Evolutionary conservation across 2,797 vertebrate genomes (phyloP).

Genomic region (Clarias platycephalus): DNA sequence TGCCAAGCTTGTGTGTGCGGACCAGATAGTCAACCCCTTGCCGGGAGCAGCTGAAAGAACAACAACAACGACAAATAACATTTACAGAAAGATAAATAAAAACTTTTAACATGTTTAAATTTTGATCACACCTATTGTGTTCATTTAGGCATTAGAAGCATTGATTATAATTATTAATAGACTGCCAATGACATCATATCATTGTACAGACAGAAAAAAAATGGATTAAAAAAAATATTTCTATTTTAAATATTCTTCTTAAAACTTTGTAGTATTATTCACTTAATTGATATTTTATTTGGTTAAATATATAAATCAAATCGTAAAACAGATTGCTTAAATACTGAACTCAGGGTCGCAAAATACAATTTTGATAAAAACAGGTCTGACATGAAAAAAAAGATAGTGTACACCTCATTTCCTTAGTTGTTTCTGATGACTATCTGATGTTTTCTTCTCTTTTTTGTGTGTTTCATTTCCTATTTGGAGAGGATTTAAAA

Average conservation of each 20-base stretch:
- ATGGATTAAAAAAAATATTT: too few species aligned
- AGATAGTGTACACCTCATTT: too few species aligned
- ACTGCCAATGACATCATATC: neutral
- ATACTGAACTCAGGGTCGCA: neutral
- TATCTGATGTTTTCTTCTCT: too few species aligned
- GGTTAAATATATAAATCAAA: neutral
- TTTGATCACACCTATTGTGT: neutral
- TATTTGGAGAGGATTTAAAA: too few species aligned
- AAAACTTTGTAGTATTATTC: neutral
- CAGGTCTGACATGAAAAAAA: neutral
- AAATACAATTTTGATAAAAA: neutral
- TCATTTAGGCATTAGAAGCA: neutral
- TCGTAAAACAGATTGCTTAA: neutral
- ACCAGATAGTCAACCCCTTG: too few species aligned
- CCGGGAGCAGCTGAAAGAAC: too few species aligned
- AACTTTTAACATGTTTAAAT: neutral
- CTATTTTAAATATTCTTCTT: neutral
- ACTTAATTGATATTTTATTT: neutral
- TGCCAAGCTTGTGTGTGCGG: too few species aligned
- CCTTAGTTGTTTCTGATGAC: too few species aligned
- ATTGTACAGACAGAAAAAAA: neutral
- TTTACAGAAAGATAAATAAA: neutral
- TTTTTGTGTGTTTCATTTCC: too few species aligned
- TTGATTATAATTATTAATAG: neutral
- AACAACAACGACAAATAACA: too few species aligned